Conservation (phyloP, 2,888 invertebrate species). For the Cylloceria caligata region DNA sequence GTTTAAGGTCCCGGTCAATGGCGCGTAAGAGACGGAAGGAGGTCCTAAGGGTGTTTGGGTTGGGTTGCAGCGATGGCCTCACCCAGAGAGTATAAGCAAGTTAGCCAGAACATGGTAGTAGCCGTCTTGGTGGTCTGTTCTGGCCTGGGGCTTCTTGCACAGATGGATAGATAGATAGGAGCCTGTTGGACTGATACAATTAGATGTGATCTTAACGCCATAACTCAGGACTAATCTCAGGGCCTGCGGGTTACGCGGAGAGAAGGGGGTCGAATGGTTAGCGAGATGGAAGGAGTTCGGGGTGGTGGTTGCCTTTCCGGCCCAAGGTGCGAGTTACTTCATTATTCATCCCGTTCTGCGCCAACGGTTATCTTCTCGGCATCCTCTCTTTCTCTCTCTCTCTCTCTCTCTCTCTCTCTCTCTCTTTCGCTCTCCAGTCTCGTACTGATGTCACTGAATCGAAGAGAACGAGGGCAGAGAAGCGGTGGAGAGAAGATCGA, state of each 20-base stretch:
- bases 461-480: conserved; percentile 30
- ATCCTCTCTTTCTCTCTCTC: conserved; percentile 59
- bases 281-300: conserved; percentile 59
- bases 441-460: conserved; percentile 7
- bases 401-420: conserved; percentile 23
- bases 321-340: conserved; percentile 82
- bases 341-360: conserved; percentile 84
- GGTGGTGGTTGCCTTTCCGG: conserved; percentile 79
- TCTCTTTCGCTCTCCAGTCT: conserved; percentile 27
- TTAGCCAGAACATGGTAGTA: conserved; percentile 60
- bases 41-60: conserved; percentile 58
- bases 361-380: conserved; percentile 79
- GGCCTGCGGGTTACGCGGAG: conserved; percentile 51
- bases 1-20: conserved; percentile 83
- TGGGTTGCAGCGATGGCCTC: conserved; percentile 25
- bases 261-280: conserved; percentile 39
- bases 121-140: conserved; percentile 51
- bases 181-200: conserved; percentile 83
- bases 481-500: conserved; percentile 28
- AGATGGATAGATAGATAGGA: conserved; percentile 83
- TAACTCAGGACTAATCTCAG: conserved; percentile 84
- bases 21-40: conserved; percentile 80
- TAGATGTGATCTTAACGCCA: conserved; percentile 84
- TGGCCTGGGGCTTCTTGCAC: conserved; percentile 70
- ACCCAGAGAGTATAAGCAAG: conserved; percentile 60